phyloP scores from a whole-genome alignment of 64 coral and sea anemone genomes.

The Catalaphyllia jardinei region DNA sequence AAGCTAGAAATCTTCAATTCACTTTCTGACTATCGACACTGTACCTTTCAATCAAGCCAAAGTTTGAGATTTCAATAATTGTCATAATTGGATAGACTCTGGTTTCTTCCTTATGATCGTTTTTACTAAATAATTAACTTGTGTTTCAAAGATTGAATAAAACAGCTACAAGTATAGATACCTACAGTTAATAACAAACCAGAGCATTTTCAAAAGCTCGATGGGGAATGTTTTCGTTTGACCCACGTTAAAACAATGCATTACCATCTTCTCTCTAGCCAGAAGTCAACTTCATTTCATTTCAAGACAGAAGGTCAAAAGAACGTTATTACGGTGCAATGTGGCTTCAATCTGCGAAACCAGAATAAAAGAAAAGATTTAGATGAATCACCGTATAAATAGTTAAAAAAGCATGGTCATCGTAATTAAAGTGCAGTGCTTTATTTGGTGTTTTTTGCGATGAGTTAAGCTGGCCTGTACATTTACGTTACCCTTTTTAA shows the following conservation, averaged over 20 bases:
- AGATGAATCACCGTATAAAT: background rate
- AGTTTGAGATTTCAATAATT: background rate
- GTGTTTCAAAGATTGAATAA: background rate
- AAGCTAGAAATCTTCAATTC: background rate
- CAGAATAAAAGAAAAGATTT: background rate
- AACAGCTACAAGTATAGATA: background rate
- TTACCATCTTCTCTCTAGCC: background rate
- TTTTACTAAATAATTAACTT: conserved; percentile 15
- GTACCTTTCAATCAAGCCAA: background rate
- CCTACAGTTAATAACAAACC: background rate
- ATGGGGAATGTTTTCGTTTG: background rate
- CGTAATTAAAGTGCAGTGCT: background rate
- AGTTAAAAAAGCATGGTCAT: background rate
- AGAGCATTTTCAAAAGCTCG: background rate
- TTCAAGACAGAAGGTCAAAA: background rate
- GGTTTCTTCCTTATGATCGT: background rate
- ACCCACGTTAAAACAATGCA: background rate
- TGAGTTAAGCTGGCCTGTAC: background rate
- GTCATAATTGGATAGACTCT: background rate
- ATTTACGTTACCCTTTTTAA: background rate
- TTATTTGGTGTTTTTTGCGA: background rate
- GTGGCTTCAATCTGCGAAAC: background rate
- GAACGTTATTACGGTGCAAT: too few species aligned
- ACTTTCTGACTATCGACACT: background rate
- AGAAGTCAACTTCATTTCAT: background rate